Evolutionary conservation across 2,888 invertebrate genomes (phyloP).

Genomic region (Stenoptilia bipunctidactyla): DNA sequence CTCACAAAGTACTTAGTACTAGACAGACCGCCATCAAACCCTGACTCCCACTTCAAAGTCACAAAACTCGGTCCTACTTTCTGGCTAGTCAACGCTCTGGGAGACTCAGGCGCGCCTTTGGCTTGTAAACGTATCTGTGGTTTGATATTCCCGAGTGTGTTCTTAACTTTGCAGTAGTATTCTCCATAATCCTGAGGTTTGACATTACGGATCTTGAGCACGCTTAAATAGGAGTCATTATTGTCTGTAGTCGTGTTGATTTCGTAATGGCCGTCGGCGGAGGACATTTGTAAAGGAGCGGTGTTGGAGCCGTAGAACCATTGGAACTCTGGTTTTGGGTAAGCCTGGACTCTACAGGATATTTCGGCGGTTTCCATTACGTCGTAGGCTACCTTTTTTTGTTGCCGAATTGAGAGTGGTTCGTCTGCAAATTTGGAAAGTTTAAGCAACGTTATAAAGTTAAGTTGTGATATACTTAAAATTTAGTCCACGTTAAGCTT

Average conservation of each 20-base stretch:
- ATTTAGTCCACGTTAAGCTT: too few relatives aligned
- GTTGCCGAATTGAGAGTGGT: constrained; percentile 87
- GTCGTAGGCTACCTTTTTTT: constrained; percentile 91
- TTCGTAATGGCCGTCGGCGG: constrained; percentile 84
- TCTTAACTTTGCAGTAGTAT: constrained; percentile 89
- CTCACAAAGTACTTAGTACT: constrained; percentile 91
- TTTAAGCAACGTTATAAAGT: too few relatives aligned
- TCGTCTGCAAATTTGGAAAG: constrained; percentile 76
- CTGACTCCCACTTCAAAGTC: constrained; percentile 87
- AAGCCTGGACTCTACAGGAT: constrained; percentile 89
- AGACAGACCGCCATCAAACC: constrained; percentile 90
- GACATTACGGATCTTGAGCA: constrained; percentile 79
- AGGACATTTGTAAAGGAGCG: constrained; percentile 81
- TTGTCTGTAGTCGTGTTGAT: constrained; percentile 85
- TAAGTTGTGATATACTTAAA: too few relatives aligned
- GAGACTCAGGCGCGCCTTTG: constrained; percentile 89
- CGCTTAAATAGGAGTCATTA: constrained; percentile 88
- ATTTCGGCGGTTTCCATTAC: constrained; percentile 87
- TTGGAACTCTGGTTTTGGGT: constrained; percentile 92
- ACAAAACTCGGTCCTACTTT: constrained; percentile 85
- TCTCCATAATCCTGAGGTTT: constrained; percentile 91
- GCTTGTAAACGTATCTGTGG: constrained; percentile 85
- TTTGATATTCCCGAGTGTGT: constrained; percentile 82
- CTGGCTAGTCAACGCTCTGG: constrained; percentile 77
- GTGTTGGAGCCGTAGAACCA: constrained; percentile 87